Evolutionary conservation across 2,888 invertebrate species (phyloP).

Genomic region (Lapara coniferarum): DNA sequence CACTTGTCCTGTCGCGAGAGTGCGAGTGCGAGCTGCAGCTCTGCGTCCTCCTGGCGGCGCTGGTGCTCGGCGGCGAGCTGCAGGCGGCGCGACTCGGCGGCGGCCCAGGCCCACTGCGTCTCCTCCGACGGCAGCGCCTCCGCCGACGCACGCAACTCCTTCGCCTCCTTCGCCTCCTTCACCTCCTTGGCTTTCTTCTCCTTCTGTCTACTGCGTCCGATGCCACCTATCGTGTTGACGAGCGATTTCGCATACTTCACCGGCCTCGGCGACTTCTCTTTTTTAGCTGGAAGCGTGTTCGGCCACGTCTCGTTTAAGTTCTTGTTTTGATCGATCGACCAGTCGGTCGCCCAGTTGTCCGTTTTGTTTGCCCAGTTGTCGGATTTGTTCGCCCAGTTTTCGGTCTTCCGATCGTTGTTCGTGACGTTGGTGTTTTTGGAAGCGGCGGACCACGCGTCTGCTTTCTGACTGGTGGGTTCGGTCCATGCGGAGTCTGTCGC

Average conservation of each 20-base stretch:
- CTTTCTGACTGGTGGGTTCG: constrained; percentile 42
- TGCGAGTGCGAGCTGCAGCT: constrained; percentile 88
- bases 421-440: constrained; percentile 42
- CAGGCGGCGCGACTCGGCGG: constrained; percentile 85
- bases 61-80: constrained; percentile 85
- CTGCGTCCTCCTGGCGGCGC: constrained; percentile 87
- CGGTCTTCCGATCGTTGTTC: constrained; percentile 60
- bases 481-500: constrained; percentile 67
- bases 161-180: constrained; percentile 50
- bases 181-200: constrained; percentile 64
- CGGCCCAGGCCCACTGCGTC: constrained; percentile 89
- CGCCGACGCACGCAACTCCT: constrained; percentile 41
- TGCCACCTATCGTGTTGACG: constrained; percentile 78
- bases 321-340: constrained; percentile 59
- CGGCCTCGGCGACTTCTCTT: constrained; percentile 77
- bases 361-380: constrained; percentile 61
- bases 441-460: constrained; percentile 34
- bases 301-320: constrained; percentile 78
- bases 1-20: constrained; percentile 84
- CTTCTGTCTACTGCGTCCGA: constrained; percentile 65
- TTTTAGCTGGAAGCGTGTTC: constrained; percentile 70
- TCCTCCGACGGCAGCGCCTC: constrained; percentile 82
- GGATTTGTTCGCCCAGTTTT: constrained; percentile 57
- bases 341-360: constrained; percentile 66
- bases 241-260: constrained; percentile 76